Evolutionary conservation across 2,888 invertebrate genomes (phyloP).

Genomic region (Phorcus lineatus): DNA sequence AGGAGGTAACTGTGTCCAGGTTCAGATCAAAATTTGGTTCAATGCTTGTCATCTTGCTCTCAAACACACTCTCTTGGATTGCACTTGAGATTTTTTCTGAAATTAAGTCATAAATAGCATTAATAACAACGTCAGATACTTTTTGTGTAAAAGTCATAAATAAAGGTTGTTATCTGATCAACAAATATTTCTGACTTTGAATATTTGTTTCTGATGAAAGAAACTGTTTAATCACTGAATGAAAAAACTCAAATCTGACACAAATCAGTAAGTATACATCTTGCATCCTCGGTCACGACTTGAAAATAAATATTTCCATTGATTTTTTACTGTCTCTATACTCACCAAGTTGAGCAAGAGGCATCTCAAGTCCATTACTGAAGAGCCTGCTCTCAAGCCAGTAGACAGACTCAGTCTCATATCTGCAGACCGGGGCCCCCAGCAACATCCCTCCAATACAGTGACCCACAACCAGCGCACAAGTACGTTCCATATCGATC

Average conservation of each 20-base stretch:
- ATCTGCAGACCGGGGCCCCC: slow-evolving; percentile 76
- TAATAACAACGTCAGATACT: too few species aligned
- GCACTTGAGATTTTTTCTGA: slow-evolving; percentile 47
- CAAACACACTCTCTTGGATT: slow-evolving; percentile 44
- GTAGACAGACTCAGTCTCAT: slow-evolving; percentile 73
- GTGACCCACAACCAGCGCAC: slow-evolving; percentile 80
- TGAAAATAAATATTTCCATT: too few species aligned
- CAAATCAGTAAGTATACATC: too few species aligned
- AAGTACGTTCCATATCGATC: slow-evolving; percentile 80
- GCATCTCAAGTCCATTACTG: slow-evolving; percentile 67
- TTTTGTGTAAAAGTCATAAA: too few species aligned
- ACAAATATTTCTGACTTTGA: too few species aligned
- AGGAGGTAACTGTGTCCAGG: slow-evolving; percentile 47
- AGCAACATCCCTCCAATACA: slow-evolving; percentile 80
- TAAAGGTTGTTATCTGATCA: too few species aligned
- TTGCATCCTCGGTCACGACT: too few species aligned
- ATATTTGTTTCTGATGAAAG: too few species aligned
- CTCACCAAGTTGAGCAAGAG: slow-evolving; percentile 39
- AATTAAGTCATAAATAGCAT: background rate
- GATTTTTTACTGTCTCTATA: too few species aligned
- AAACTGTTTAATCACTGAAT: too few species aligned
- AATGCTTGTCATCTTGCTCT: slow-evolving; percentile 39
- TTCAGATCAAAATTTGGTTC: slow-evolving; percentile 43
- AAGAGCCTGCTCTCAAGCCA: slow-evolving; percentile 70
- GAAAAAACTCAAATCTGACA: too few species aligned